Evolutionary conservation across 2,888 invertebrate species (phyloP).

Genomic region (Petrophora chlorosata): DNA sequence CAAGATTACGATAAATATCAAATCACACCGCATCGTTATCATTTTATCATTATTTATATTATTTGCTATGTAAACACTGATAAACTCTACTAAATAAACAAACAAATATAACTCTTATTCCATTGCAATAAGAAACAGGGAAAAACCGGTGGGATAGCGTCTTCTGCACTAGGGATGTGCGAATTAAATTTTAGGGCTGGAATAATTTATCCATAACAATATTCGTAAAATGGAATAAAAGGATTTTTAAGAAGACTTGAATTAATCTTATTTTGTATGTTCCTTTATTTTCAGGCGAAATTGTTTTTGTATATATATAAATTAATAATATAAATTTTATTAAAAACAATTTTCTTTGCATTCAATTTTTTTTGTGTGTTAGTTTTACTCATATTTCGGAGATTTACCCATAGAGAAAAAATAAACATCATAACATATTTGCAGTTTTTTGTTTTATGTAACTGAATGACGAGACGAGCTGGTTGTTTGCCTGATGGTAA

Average conservation of each 20-base stretch:
- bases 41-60: conserved; percentile 66
- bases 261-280: not conserved
- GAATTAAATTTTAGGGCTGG: not conserved
- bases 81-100: conserved; percentile 42
- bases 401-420: no score
- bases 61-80: conserved; percentile 67
- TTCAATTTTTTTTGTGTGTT: no score
- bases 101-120: conserved; percentile 43
- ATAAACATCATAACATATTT: no score
- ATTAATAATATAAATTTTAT: no score
- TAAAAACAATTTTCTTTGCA: no score
- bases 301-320: no score
- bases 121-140: conserved; percentile 32
- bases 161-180: conserved; percentile 17
- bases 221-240: not conserved
- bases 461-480: no score
- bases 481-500: no score
- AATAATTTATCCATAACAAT: not conserved
- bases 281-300: not conserved
- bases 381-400: no score
- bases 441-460: no score
- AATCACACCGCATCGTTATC: conserved; percentile 59
- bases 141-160: conserved; percentile 16
- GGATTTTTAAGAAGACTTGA: no score
- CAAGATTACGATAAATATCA: conserved; percentile 16